Conservation (phyloP, 2,797 vertebrate genomes). For the Threskiornis aethiopicus region DNA sequence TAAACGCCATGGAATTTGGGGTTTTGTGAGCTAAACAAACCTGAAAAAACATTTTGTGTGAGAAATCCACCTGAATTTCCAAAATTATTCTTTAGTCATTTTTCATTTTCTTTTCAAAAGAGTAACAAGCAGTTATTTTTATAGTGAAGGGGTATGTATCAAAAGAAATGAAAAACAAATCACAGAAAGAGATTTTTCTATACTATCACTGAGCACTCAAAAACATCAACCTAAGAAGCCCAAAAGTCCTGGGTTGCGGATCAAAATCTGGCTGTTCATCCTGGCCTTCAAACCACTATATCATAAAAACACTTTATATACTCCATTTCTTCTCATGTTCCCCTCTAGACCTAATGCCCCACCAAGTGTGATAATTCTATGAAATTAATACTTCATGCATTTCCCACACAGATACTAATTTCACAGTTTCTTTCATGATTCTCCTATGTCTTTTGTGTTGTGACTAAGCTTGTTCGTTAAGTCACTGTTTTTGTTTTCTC, state of each 20-base stretch:
- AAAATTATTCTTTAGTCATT: neutral
- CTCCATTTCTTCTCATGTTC: neutral
- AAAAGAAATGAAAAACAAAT: neutral
- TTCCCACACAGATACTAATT: neutral
- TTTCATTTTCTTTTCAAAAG: neutral
- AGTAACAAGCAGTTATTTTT: neutral
- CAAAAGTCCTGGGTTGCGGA: neutral
- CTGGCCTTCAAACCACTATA: neutral
- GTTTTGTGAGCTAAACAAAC: neutral
- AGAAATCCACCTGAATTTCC: neutral
- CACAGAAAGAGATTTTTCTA: neutral
- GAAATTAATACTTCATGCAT: neutral
- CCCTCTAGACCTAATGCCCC: neutral
- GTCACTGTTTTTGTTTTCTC: neutral
- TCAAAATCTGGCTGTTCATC: neutral
- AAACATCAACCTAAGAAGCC: neutral
- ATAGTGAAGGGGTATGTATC: neutral
- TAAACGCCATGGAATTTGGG: neutral
- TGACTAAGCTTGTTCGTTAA: neutral
- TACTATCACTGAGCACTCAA: neutral
- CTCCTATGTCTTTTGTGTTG: neutral
- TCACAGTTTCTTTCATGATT: neutral
- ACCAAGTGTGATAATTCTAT: neutral
- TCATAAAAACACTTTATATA: neutral
- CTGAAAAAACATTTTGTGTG: neutral